A percentile compares a stretch with the other conserved stretches of the same genome.
These are phyloP conservation scores for Actinopyga echinites DNA, from an alignment of 53 echinoderm and acorn worm genomes.

Conservation along the genomic window DNA sequence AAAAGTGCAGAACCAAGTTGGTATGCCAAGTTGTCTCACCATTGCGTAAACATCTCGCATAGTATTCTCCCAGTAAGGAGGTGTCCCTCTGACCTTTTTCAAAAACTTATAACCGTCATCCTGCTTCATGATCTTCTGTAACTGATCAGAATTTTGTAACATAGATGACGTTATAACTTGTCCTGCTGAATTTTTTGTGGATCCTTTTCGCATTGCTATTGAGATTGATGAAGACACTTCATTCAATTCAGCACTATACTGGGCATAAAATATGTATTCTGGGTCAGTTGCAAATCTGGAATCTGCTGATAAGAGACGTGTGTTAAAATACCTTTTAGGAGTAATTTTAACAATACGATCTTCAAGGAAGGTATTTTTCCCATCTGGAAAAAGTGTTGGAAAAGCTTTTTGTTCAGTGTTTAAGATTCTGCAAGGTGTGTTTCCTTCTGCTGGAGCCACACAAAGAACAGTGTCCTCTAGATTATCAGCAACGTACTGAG, in stretches of 20 bases:
- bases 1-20: constrained; percentile 59
- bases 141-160: constrained; percentile 48
- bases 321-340: constrained; percentile 64
- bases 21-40: constrained; percentile 26
- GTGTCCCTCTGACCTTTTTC: constrained; percentile 1
- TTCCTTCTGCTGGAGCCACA: constrained; percentile 73
- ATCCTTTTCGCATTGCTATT: constrained; percentile 72
- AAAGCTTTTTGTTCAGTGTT: constrained; percentile 63
- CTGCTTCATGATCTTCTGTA: constrained; percentile 46
- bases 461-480: constrained; percentile 52
- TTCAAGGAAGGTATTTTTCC: constrained; percentile 61
- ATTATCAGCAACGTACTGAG: constrained; percentile 48
- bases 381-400: constrained; percentile 68
- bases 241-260: constrained; percentile 62
- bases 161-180: constrained; percentile 42
- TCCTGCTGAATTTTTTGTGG: constrained; percentile 20
- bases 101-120: constrained; percentile 59
- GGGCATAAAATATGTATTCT: constrained; percentile 76
- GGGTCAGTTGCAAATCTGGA: constrained; percentile 70
- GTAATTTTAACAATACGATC: constrained; percentile 49
- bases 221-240: constrained; percentile 71
- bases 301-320: constrained; percentile 68
- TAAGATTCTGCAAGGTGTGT: constrained; percentile 59
- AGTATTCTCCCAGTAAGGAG: constrained; percentile 35
- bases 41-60: constrained; percentile 62